Percentiles rank a stretch among this genome's conserved stretches.
These are phyloP conservation scores for Caiman crocodilus DNA, from an alignment of 2,797 vertebrate genomes.

Conservation along the genomic window DNA sequence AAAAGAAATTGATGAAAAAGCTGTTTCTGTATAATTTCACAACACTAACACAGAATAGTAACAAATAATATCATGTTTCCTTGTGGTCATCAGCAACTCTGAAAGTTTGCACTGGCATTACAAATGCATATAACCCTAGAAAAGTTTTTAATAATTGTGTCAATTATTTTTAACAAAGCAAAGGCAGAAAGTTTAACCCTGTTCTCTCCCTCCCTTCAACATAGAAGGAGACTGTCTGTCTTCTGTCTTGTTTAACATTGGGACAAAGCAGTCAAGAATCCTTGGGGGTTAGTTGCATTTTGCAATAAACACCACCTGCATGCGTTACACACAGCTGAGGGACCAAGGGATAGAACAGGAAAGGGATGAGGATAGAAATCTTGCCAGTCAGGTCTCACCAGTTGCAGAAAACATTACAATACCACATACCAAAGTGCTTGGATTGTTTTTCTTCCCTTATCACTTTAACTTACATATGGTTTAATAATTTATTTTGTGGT, in stretches of 20 bases:
- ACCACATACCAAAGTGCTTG: constrained; percentile 12
- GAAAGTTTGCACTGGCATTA: constrained; percentile 31
- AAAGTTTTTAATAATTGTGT: background rate
- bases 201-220: background rate
- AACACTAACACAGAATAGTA: constrained; percentile 16
- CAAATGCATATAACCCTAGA: background rate
- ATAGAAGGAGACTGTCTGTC: background rate
- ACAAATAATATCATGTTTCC: constrained; percentile 1
- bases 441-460: constrained; percentile 64
- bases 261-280: constrained; percentile 50
- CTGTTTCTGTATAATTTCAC: background rate
- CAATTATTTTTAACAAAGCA: constrained; percentile 38
- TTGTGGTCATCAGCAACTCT: constrained; percentile 25
- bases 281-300: constrained; percentile 41
- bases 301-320: constrained; percentile 74
- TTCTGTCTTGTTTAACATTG: background rate
- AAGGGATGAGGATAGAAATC: constrained; percentile 44
- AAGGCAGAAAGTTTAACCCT: background rate
- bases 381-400: constrained; percentile 21
- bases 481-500: constrained; percentile 24
- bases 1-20: constrained; percentile 39
- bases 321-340: constrained; percentile 14
- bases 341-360: constrained; percentile 35
- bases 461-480: constrained; percentile 43
- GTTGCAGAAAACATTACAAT: constrained; percentile 61